A percentile compares a stretch with the other conserved stretches of the same genome.
Evolutionary conservation across 1,140 invertebrate genomes (phyloP).

Genomic region (Galleria mellonella): DNA sequence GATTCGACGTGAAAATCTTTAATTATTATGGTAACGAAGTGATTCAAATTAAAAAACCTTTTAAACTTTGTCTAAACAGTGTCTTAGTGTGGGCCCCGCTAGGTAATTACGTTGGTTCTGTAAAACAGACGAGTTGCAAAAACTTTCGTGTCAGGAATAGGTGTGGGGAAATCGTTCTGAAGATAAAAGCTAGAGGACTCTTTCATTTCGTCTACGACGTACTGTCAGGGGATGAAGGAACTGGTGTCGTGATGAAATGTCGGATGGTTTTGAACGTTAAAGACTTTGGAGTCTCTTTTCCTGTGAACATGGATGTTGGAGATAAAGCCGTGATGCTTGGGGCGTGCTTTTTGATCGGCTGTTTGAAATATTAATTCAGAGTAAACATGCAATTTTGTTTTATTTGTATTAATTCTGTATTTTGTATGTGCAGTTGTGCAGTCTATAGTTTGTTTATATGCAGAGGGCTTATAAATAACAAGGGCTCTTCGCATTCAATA

Average conservation of each 20-base stretch:
- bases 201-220: conserved; percentile 17
- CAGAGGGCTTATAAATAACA: too few species aligned
- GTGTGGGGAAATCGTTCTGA: conserved; percentile 12
- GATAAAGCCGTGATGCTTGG: conserved; percentile 33
- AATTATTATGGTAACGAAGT: conserved; percentile 46
- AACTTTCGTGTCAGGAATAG: conserved; percentile 23
- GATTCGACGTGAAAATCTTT: conserved; percentile 29
- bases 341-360: conserved; percentile 34
- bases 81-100: conserved; percentile 32
- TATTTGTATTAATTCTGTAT: too few species aligned
- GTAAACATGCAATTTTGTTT: background rate
- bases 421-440: too few species aligned
- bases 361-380: conserved; percentile 12
- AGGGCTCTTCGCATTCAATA: too few species aligned
- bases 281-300: conserved; percentile 27
- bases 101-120: conserved; percentile 29
- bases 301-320: conserved; percentile 21
- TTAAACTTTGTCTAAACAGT: conserved; percentile 18
- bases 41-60: conserved; percentile 26
- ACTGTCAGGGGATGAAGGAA: conserved; percentile 8
- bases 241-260: conserved; percentile 16
- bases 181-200: conserved; percentile 16
- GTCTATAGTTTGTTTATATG: too few species aligned
- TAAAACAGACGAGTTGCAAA: conserved; percentile 11
- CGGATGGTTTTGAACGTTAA: conserved; percentile 10